Base-by-base conservation (phyloP, 2,113 vertebrate genomes). In the Paraplagusia blochii region DNA sequence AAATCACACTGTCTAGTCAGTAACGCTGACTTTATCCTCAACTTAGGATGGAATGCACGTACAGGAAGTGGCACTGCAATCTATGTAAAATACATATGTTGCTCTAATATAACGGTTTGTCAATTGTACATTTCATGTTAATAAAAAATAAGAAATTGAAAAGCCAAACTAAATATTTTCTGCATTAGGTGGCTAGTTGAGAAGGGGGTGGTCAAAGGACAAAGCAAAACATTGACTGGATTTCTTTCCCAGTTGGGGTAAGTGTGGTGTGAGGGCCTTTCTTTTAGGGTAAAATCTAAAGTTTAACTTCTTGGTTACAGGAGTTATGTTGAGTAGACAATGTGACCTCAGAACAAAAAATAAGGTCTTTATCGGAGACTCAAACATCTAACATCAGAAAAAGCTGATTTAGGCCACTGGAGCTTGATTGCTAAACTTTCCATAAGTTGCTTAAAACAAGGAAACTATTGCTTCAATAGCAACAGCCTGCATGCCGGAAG, bases 111-210 rank as follows among this genome's bases (percentile, higher is more conserved):
- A 72, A 76, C 57, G 72, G 85, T 76, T 79, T 72, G 71, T 73
- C 58, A 70, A 71, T 70, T 60, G 54, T 51, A 64, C 57, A 72
- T 66, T 51, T 36, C 2, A 29, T 75, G 77, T 79, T 85, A 84
- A 87, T 85, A 70, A 80, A 83, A 82, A 80, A 72, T 76, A 84
- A 82, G 82, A 85, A 87, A n/a, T n/a, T 84, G 76, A 53, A 74
- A 83, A 76, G 67, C n/a, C n/a, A n/a, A n/a, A n/a, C n/a, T n/a
- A n/a, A n/a, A n/a, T n/a, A n/a, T n/a, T n/a, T n/a, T 76, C 60
- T 77, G 68, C 70, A 75, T 79, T 80, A 69, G 62, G 64, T 52
- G 75, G 80, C 72, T 76, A 76, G 53, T 55, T 76, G 58, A 77
- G 53, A 59, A 72, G 69, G 81, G 11, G 36, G 72, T 76, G 79